Percentiles rank a stretch among this genome's conserved stretches.
phyloP scores from a whole-genome alignment of 2,113 vertebrate genomes.

The Motacilla alba region DNA sequence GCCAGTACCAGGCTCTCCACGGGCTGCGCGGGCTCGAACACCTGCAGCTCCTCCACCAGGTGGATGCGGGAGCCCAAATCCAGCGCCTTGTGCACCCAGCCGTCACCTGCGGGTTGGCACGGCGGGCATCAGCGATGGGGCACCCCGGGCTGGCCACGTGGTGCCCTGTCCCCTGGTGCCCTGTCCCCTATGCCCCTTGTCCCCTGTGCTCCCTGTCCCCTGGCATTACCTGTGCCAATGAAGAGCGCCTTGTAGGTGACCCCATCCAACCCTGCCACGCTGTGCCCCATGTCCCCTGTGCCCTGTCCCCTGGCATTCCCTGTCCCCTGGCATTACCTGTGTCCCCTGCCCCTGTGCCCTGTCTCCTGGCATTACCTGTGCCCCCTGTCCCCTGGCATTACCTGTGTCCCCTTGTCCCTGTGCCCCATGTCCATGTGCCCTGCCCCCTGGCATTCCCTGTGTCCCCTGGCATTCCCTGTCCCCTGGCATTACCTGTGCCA shows the following conservation, averaged over 20 bases:
- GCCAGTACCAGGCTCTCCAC: conserved; percentile 91
- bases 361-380: no score
- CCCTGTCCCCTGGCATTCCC: neutral
- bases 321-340: neutral
- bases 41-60: conserved; percentile 93
- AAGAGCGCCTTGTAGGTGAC: no score
- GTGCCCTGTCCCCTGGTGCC: accelerated
- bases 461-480: neutral
- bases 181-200: no score
- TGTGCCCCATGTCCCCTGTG: neutral
- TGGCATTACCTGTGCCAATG: no score
- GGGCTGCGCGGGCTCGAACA: conserved; percentile 84
- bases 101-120: conserved; percentile 73
- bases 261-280: no score
- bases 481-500: conserved; percentile 82
- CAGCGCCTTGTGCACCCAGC: conserved; percentile 92
- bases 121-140: neutral
- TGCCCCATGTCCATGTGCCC: no score
- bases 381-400: neutral
- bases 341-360: no score
- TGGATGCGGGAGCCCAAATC: conserved; percentile 80
- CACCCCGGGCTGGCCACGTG: accelerated
- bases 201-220: no score
- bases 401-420: neutral
- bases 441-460: neutral